A percentile compares a stretch with the other conserved stretches of the same genome.
These are phyloP conservation scores for Drosophila lutescens DNA, from an alignment of 2,888 invertebrate species.

Conservation along the genomic window DNA sequence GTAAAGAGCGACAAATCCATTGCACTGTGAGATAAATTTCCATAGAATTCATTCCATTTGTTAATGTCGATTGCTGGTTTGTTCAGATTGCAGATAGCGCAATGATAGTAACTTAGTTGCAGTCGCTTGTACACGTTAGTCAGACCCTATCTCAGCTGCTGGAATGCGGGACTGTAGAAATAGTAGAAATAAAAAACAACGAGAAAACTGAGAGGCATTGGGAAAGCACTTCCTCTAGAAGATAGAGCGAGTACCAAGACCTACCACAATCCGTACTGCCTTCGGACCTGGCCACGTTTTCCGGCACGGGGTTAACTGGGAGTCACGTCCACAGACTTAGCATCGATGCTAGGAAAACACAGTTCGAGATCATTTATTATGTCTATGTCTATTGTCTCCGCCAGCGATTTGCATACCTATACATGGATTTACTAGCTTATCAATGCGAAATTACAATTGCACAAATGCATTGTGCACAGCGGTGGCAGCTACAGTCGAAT, in stretches of 20 bases:
- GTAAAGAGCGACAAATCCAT: conserved; percentile 36
- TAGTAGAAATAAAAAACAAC: too few relatives aligned
- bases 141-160: conserved; percentile 1
- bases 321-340: conserved; percentile 35
- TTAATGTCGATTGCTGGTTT: conserved; percentile 4
- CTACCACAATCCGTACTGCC: conserved; percentile 44
- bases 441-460: conserved; percentile 58
- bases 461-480: conserved; percentile 30
- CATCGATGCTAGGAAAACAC: conserved; percentile 32
- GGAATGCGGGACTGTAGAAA: background rate
- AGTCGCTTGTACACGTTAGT: conserved; percentile 9
- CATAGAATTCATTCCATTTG: conserved; percentile 27
- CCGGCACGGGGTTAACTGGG: conserved; percentile 16
- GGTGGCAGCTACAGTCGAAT: conserved; percentile 13
- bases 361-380: conserved; percentile 53
- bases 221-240: conserved; percentile 1
- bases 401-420: conserved; percentile 54
- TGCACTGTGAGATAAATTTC: conserved; percentile 34
- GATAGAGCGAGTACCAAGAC: conserved; percentile 14
- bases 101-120: conserved; percentile 14
- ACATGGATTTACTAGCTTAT: conserved; percentile 47
- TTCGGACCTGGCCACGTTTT: conserved; percentile 37
- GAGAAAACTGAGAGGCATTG: too few relatives aligned
- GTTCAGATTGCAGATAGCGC: conserved; percentile 11
- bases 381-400: conserved; percentile 54